A percentile compares a stretch with the other conserved stretches of the same genome.
phyloP scores from a whole-genome alignment of 2,888 invertebrate species.

The Lampropteryx suffumata region DNA sequence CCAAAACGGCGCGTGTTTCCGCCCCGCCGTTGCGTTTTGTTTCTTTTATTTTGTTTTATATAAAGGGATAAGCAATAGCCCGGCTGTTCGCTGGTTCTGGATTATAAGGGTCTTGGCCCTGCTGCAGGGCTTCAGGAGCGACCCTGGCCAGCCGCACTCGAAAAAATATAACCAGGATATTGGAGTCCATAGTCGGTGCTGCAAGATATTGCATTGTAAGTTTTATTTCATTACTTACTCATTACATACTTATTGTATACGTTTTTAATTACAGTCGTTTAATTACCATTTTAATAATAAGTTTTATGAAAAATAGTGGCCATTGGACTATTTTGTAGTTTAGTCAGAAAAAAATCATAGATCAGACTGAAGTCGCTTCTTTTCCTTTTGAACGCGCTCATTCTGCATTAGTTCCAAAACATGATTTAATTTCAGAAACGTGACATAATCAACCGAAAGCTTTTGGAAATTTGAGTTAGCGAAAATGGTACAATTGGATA shows the following conservation, averaged over 20 bases:
- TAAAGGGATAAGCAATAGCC: slow-evolving; percentile 78
- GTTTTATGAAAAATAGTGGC: neutral
- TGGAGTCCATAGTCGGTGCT: slow-evolving; percentile 79
- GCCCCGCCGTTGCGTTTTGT: slow-evolving; percentile 75
- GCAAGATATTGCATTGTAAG: slow-evolving; percentile 81
- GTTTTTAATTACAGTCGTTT: too few species aligned
- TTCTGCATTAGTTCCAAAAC: slow-evolving; percentile 60
- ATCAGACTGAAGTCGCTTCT: slow-evolving; percentile 31
- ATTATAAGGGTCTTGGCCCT: slow-evolving; percentile 60
- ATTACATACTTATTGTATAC: too few species aligned
- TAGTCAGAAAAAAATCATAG: slow-evolving; percentile 3
- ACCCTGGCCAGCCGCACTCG: slow-evolving; percentile 77
- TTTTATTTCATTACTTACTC: slow-evolving; percentile 47
- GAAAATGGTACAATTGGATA: slow-evolving; percentile 78
- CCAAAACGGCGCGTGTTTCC: slow-evolving; percentile 73
- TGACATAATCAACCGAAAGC: slow-evolving; percentile 65
- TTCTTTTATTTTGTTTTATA: slow-evolving; percentile 79
- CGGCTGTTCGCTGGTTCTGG: slow-evolving; percentile 59
- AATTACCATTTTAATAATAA: neutral
- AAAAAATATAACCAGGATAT: slow-evolving; percentile 77
- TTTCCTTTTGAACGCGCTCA: slow-evolving; percentile 43
- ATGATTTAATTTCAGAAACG: slow-evolving; percentile 78
- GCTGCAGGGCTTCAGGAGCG: slow-evolving; percentile 55
- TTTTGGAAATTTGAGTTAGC: slow-evolving; percentile 70
- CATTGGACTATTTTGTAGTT: neutral